Percentiles rank a stretch among this genome's conserved stretches.
Evolutionary conservation across 1,140 invertebrate species (phyloP).

Genomic region (Leptinotarsa undecemlineata): DNA sequence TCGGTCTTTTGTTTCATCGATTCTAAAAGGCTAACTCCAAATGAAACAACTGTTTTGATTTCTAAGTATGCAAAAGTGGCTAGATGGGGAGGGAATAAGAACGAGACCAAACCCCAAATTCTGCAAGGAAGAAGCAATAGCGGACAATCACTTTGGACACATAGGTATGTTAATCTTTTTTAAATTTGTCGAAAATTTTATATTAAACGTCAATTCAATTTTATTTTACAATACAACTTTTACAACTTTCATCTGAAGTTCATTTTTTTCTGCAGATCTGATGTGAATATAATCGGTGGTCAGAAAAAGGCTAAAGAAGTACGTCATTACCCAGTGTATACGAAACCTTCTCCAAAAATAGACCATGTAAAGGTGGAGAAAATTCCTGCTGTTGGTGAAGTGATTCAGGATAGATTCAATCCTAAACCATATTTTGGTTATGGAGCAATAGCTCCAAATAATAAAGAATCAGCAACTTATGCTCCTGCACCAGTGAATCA

Average conservation of each 20-base stretch:
- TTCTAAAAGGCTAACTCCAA: conserved; percentile 33
- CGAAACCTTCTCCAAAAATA: conserved; percentile 34
- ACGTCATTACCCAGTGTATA: conserved; percentile 40
- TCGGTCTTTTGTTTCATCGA: conserved; percentile 18
- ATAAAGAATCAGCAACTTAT: conserved; percentile 27
- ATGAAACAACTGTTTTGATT: conserved; percentile 38
- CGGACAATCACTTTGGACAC: conserved; percentile 47
- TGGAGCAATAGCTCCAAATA: conserved; percentile 27
- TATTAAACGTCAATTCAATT: conserved; percentile 7
- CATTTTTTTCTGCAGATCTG: conserved; percentile 40
- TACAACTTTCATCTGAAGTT: background rate
- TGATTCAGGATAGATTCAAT: conserved; percentile 50
- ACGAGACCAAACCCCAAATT: conserved; percentile 22
- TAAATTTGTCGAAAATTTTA: conserved; percentile 17
- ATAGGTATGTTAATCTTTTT: conserved; percentile 39
- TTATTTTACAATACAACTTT: conserved; percentile 18
- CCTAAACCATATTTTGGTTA: conserved; percentile 49
- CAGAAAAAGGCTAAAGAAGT: conserved; percentile 36
- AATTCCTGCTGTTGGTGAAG: conserved; percentile 49
- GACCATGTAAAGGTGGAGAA: conserved; percentile 35
- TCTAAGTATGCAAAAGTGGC: conserved; percentile 52
- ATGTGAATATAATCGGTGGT: conserved; percentile 36
- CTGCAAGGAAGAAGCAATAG: conserved; percentile 39
- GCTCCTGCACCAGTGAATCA: conserved; percentile 27
- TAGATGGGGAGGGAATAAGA: conserved; percentile 43